Percentiles rank a stretch among this genome's conserved stretches.
These are phyloP conservation scores for Merluccius polli DNA, from an alignment of 2,797 vertebrate species.

Conservation along the genomic window DNA sequence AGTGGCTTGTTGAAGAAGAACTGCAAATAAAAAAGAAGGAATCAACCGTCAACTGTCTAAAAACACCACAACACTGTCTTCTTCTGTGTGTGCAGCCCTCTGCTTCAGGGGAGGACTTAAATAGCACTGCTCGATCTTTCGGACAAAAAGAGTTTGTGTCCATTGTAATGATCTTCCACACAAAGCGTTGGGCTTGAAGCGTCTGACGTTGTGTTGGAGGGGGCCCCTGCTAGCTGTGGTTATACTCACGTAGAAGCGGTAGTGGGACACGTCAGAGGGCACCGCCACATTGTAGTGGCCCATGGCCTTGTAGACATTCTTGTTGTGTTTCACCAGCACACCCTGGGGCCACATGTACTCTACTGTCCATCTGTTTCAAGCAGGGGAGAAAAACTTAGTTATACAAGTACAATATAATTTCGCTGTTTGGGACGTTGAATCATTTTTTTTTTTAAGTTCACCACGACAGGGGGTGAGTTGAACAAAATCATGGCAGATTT, in stretches of 20 bases:
- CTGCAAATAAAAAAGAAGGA: constrained; percentile 56
- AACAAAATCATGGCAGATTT: too few species aligned
- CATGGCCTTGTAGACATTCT: constrained; percentile 98
- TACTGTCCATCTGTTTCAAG: constrained; percentile 87
- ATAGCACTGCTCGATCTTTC: background rate
- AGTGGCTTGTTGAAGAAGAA: constrained; percentile 99
- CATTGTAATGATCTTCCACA: too few species aligned
- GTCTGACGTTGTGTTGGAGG: background rate
- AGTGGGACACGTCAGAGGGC: constrained; percentile 96
- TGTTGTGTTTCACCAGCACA: constrained; percentile 96
- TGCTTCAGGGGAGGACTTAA: background rate
- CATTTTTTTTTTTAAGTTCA: too few species aligned
- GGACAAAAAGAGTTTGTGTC: background rate
- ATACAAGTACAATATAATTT: background rate
- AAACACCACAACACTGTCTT: background rate
- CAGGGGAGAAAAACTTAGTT: background rate
- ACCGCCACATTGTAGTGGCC: constrained; percentile 97
- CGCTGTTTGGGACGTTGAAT: background rate
- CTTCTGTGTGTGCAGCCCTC: background rate
- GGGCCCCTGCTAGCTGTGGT: background rate
- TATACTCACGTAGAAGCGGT: constrained; percentile 93
- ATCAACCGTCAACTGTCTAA: constrained; percentile 7
- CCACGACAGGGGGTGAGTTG: too few species aligned
- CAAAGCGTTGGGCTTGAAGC: background rate
- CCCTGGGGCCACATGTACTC: constrained; percentile 99